Evolutionary conservation across 2,797 vertebrate genomes (phyloP).

Genomic region (Myripristis jacobus): DNA sequence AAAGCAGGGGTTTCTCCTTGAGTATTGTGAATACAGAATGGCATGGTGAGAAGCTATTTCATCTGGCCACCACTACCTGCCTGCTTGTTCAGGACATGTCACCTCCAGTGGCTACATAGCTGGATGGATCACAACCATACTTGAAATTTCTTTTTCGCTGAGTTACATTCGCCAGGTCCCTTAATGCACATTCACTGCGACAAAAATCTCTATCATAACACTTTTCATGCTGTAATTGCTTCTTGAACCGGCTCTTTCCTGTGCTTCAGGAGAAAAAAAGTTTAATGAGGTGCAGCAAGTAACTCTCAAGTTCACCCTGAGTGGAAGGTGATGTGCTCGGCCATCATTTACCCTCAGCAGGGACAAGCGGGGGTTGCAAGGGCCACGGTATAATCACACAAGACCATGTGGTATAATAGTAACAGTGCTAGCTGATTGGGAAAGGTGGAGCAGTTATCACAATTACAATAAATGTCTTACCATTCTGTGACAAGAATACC

Average conservation of each 20-base stretch:
- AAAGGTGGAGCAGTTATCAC: neutral
- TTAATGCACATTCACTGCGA: conserved; percentile 30
- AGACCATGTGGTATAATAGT: conserved; percentile 2
- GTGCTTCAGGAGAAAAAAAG: conserved; percentile 35
- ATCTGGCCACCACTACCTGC: conserved; percentile 6
- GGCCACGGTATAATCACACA: neutral
- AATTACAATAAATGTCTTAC: conserved; percentile 3
- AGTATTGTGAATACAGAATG: neutral
- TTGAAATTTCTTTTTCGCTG: conserved; percentile 29
- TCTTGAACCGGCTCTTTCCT: conserved; percentile 36
- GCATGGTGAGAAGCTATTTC: conserved; percentile 7
- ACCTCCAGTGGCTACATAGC: neutral
- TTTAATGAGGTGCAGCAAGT: conserved; percentile 33
- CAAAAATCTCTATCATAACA: conserved; percentile 36
- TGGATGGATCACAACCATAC: conserved; percentile 36
- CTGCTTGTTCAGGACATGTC: neutral
- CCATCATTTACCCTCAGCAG: conserved; percentile 1
- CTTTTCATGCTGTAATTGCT: conserved; percentile 47
- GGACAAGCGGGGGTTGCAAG: neutral
- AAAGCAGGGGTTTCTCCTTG: conserved; percentile 5
- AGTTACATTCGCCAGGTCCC: conserved; percentile 24
- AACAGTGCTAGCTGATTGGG: conserved; percentile 8
- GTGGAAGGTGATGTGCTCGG: neutral
- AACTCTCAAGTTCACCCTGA: conserved; percentile 8
- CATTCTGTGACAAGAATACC: neutral